Evolutionary conservation across 2,888 invertebrate genomes (phyloP).

Genomic region (Drosophila conformis): DNA sequence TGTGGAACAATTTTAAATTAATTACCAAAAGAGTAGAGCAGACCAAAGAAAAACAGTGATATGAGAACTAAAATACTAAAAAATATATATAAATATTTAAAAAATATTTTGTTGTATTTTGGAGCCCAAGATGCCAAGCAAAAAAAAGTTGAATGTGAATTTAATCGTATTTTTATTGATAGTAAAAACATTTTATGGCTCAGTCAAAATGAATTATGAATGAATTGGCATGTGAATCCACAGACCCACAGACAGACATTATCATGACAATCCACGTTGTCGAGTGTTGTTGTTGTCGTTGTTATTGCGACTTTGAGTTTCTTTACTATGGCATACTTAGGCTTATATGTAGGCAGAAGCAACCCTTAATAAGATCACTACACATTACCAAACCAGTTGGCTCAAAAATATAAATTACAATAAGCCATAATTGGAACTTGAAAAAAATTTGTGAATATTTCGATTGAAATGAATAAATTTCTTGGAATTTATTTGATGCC

Average conservation of each 20-base stretch:
- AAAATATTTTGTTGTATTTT: constrained; percentile 42
- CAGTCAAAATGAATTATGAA: constrained; percentile 73
- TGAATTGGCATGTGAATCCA: constrained; percentile 47
- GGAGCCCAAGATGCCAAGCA: constrained; percentile 19
- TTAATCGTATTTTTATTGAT: constrained; percentile 83
- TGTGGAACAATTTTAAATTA: constrained; percentile 25
- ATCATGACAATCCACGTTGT: constrained; percentile 6
- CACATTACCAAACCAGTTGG: constrained; percentile 31
- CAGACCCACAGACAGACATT: constrained; percentile 18
- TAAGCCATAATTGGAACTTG: background rate
- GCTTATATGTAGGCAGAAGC: constrained; percentile 6
- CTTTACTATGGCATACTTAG: background rate
- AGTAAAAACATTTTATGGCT: constrained; percentile 79
- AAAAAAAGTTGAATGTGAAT: constrained; percentile 79
- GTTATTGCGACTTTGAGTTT: background rate
- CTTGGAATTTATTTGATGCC: background rate
- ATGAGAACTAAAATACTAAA: constrained; percentile 7
- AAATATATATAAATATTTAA: constrained; percentile 52
- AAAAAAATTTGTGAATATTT: background rate
- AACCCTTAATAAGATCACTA: constrained; percentile 36
- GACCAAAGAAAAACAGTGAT: constrained; percentile 1
- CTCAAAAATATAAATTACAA: background rate
- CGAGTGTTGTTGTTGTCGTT: constrained; percentile 17
- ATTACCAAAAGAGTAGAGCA: constrained; percentile 12
- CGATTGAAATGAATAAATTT: background rate